Conservation (phyloP, 2,888 invertebrate genomes). For the Tillus elongatus region DNA sequence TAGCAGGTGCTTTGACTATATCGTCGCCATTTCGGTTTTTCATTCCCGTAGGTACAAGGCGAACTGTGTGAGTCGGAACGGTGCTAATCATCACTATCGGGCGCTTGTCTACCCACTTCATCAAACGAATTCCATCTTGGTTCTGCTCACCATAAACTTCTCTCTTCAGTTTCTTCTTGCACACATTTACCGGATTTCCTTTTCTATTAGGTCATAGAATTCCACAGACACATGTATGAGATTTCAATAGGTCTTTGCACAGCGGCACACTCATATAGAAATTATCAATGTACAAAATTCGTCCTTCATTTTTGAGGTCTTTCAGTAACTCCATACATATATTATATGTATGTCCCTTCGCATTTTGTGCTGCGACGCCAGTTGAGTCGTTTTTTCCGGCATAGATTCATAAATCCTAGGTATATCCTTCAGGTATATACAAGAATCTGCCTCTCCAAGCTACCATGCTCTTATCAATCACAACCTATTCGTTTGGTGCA, state of each 20-base stretch:
- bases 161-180: too few species aligned
- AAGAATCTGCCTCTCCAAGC: slow-evolving; percentile 29
- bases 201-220: slow-evolving; percentile 13
- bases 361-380: too few species aligned
- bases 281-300: too few species aligned
- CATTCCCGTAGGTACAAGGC: slow-evolving; percentile 12
- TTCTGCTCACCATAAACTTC: slow-evolving; percentile 15
- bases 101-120: slow-evolving; percentile 15
- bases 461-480: slow-evolving; percentile 32
- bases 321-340: too few species aligned
- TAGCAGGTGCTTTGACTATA: too few species aligned
- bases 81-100: slow-evolving; percentile 14
- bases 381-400: too few species aligned
- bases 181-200: slow-evolving; percentile 11
- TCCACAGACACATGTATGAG: slow-evolving; percentile 12
- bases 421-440: slow-evolving; percentile 12
- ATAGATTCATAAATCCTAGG: slow-evolving; percentile 2
- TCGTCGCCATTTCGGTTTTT: slow-evolving; percentile 14
- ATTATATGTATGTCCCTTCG: too few species aligned
- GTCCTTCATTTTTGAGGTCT: too few species aligned
- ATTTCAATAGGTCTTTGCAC: slow-evolving; percentile 13
- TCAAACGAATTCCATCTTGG: slow-evolving; percentile 12
- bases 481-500: slow-evolving; percentile 20
- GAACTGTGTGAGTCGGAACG: slow-evolving; percentile 12
- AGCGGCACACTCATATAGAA: slow-evolving; percentile 11